Base-by-base conservation (phyloP, 2,888 invertebrate genomes). In the Dynastes grantii region DNA sequence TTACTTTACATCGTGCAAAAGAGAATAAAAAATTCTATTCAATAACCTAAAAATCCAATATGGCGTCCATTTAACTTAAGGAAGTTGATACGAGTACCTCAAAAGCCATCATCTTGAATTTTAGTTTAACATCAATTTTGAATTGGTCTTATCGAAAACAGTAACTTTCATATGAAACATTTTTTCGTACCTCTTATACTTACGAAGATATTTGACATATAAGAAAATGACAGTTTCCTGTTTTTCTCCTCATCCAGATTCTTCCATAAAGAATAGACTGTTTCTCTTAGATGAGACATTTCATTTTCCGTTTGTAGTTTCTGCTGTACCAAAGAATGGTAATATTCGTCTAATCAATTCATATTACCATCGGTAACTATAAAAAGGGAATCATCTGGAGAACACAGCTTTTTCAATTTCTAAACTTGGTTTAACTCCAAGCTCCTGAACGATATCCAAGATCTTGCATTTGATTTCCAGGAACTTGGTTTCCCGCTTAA, bases 251-350 rank as follows among this genome's bases (percentile, higher is more conserved):
- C 92, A 22, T 95, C 93, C 16, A 97, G 89, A 78, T 94, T 92
- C 27, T 93, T 92, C 96, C 96, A 97, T 0, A 96, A 88, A 37
- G 90, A 89, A 0, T 90, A 85, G 0, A 96, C 87, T 76, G 91
- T 91, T 68, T 92, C 91, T 64, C 92, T 92, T 81, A 95, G 90
- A 64, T 91, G 90, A 53, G 91, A 86, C 1, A 93, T 92, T 86
- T 92, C 87, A 22, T 89, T 86, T 51, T 91, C 92, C 4, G 92
- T 90, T 70, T 92, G 90, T 58, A 92, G 89, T 49, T 91, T 90
- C 84, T 92, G 91, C 29, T 90, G 89, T 58, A 91, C 90, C 71
- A 94, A 87, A 3, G 90, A 89, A 71, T 92, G 90, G 13, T 90
- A 90, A 80, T 94, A 90, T 76, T 91, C 89, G 0, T 90, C 89